Evolutionary conservation across 2,797 vertebrate genomes (phyloP).

Genomic region (Bradypodion ventrale): DNA sequence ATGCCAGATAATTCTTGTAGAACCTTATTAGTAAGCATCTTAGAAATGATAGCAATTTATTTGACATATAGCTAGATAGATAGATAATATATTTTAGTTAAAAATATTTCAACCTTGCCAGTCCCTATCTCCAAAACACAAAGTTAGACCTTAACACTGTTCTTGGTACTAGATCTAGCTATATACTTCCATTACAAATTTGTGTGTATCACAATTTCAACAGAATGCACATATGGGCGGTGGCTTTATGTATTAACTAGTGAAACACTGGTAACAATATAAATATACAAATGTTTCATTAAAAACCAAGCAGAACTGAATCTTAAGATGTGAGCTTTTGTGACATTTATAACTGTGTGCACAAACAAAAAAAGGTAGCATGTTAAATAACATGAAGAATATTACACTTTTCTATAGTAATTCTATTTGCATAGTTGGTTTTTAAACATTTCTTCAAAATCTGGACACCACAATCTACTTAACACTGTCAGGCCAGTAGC

Average conservation of each 20-base stretch:
- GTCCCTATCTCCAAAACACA: background rate
- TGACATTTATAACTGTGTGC: slow-evolving; percentile 37
- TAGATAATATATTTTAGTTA: background rate
- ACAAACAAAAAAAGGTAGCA: slow-evolving; percentile 39
- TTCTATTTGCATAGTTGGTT: slow-evolving; percentile 54
- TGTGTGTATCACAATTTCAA: background rate
- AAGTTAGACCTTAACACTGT: slow-evolving; percentile 16
- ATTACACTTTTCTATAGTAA: slow-evolving; percentile 46
- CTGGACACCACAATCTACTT: slow-evolving; percentile 23
- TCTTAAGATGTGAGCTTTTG: slow-evolving; percentile 40
- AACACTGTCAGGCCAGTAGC: slow-evolving; percentile 17
- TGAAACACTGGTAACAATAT: background rate
- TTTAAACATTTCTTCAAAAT: slow-evolving; percentile 45
- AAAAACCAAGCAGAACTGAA: background rate
- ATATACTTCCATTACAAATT: background rate
- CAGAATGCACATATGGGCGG: background rate
- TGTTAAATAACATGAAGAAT: slow-evolving; percentile 32
- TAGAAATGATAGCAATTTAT: background rate
- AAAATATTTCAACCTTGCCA: background rate
- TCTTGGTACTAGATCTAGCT: background rate
- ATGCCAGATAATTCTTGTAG: background rate
- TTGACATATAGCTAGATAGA: background rate
- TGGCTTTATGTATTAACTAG: background rate
- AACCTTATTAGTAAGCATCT: background rate
- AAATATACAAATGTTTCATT: background rate